These are phyloP conservation scores for Porites lutea DNA, from an alignment of 64 coral and sea anemone genomes.

Conservation along the genomic window DNA sequence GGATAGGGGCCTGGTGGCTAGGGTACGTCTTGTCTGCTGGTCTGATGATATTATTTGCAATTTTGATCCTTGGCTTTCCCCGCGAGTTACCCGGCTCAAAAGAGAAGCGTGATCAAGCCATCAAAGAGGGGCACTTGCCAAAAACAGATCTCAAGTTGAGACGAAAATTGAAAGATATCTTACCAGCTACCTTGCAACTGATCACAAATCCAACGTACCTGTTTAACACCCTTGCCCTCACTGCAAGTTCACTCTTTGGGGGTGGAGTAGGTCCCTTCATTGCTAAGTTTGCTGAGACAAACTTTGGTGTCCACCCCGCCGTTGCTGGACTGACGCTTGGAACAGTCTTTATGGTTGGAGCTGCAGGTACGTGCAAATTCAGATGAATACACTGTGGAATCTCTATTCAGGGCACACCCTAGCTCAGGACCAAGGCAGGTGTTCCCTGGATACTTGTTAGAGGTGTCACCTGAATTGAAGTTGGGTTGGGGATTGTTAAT, in stretches of 20 bases:
- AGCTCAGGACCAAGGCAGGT: too few species aligned
- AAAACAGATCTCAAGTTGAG: slow-evolving; percentile 62
- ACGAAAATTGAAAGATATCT: slow-evolving; percentile 62
- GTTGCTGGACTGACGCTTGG: slow-evolving; percentile 61
- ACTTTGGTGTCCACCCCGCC: slow-evolving; percentile 57
- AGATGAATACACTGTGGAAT: too few species aligned
- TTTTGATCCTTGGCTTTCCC: slow-evolving; percentile 75
- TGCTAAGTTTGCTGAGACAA: slow-evolving; percentile 61
- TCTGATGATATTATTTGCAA: slow-evolving; percentile 27
- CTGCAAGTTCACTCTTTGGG: slow-evolving; percentile 49
- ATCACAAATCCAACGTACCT: slow-evolving; percentile 84
- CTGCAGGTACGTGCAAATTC: slow-evolving; percentile 57
- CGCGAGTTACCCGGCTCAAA: slow-evolving; percentile 75
- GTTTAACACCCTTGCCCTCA: slow-evolving; percentile 71
- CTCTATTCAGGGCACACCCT: too few species aligned
- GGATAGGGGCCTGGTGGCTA: slow-evolving; percentile 98
- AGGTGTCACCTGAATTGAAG: too few species aligned
- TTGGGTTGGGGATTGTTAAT: too few species aligned
- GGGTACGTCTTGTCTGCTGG: slow-evolving; percentile 62
- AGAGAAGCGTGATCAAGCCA: slow-evolving; percentile 74
- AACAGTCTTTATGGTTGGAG: slow-evolving; percentile 31
- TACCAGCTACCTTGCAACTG: slow-evolving; percentile 68
- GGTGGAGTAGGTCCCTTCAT: slow-evolving; percentile 70
- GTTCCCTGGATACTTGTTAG: too few species aligned
- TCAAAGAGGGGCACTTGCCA: slow-evolving; percentile 75